Evolutionary conservation across 1,140 invertebrate species (phyloP).

Genomic region (Bactericera cockerelli): DNA sequence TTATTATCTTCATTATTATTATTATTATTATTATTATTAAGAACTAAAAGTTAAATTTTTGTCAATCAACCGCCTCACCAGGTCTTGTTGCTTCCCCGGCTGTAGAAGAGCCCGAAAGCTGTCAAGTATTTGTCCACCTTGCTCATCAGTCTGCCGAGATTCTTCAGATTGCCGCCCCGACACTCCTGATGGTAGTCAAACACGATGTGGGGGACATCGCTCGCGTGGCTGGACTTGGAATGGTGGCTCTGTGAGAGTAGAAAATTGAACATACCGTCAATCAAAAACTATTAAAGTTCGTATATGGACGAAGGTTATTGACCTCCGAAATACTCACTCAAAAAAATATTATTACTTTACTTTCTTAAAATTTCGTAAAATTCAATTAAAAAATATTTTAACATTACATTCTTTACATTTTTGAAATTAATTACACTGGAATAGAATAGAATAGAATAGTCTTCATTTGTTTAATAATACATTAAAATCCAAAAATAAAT

Average conservation of each 20-base stretch:
- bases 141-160: constrained; percentile 56
- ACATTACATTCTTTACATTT: too few species aligned
- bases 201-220: constrained; percentile 60
- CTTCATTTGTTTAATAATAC: too few species aligned
- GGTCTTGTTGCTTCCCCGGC: constrained; percentile 31
- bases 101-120: constrained; percentile 54
- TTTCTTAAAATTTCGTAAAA: too few species aligned
- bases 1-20: too few species aligned
- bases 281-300: background rate
- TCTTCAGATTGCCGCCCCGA: constrained; percentile 55
- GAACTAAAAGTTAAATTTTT: too few species aligned
- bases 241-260: constrained; percentile 53
- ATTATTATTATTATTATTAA: too few species aligned
- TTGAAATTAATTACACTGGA: too few species aligned
- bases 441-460: too few species aligned
- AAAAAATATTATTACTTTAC: background rate
- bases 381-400: too few species aligned
- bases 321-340: background rate
- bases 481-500: too few species aligned
- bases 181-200: constrained; percentile 91
- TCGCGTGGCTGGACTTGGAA: constrained; percentile 50
- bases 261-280: background rate
- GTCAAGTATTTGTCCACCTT: constrained; percentile 55
- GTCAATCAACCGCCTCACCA: too few species aligned
- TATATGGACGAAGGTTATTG: background rate